Conservation (phyloP, 2,888 invertebrate genomes). For the Parasteatoda lunata region DNA sequence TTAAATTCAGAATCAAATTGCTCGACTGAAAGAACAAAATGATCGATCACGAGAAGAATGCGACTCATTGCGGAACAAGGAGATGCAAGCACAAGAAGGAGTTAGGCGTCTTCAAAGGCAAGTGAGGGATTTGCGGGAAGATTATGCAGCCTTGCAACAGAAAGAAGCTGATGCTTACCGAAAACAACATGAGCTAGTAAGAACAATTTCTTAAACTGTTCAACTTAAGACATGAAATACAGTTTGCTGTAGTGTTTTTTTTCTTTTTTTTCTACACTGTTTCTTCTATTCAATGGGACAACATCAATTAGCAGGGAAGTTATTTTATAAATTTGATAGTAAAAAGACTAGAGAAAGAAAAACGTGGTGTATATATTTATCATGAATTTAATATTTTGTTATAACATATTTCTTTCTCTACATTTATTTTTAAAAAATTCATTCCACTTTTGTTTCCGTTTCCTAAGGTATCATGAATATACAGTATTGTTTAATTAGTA, state of each 20-base stretch:
- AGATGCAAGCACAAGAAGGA: constrained; percentile 85
- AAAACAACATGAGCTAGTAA: constrained; percentile 83
- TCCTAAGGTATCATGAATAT: no score
- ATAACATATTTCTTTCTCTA: no score
- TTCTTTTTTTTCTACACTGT: background rate
- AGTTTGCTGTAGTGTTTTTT: background rate
- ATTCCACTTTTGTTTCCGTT: no score
- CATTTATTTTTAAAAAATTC: no score
- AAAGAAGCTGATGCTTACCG: constrained; percentile 85
- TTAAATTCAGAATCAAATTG: constrained; percentile 78
- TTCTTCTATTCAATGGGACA: no score
- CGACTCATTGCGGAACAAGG: constrained; percentile 81
- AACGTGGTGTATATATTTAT: no score
- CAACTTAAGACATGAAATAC: background rate
- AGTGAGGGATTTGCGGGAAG: constrained; percentile 83
- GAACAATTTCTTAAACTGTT: constrained; percentile 21
- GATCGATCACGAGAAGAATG: constrained; percentile 85
- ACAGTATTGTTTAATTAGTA: no score
- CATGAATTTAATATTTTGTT: no score
- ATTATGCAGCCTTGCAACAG: constrained; percentile 81
- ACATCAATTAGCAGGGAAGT: no score
- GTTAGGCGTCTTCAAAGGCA: constrained; percentile 83
- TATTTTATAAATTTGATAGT: no score
- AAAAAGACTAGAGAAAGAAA: no score
- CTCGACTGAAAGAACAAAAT: constrained; percentile 82